A percentile compares a stretch with the other conserved stretches of the same genome.
Conservation (phyloP, 2,888 invertebrate genomes). For the Notodonta dromedarius region DNA sequence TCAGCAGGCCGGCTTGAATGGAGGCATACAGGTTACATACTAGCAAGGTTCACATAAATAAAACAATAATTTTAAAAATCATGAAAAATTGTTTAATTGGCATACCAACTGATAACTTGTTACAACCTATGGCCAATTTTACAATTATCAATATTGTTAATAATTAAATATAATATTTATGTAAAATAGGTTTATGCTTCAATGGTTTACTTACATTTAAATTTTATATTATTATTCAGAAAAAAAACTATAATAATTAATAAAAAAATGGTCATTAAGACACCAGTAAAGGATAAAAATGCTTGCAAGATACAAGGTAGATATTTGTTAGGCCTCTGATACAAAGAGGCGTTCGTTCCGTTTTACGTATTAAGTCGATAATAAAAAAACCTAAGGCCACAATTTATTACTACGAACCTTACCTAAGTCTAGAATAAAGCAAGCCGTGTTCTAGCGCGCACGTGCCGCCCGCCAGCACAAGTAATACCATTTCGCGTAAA, state of each 20-base stretch:
- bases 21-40: too few species aligned
- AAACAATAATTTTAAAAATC: constrained; percentile 77
- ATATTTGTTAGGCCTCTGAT: constrained; percentile 43
- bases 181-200: constrained; percentile 84
- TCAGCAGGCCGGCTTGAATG: too few species aligned
- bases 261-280: constrained; percentile 74
- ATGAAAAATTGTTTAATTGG: constrained; percentile 85
- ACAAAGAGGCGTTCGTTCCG: constrained; percentile 44
- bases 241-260: constrained; percentile 71
- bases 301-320: constrained; percentile 62
- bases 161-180: constrained; percentile 84
- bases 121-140: constrained; percentile 84
- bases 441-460: constrained; percentile 56
- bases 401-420: constrained; percentile 75
- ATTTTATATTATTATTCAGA: constrained; percentile 82
- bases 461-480: constrained; percentile 38
- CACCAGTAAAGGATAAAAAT: constrained; percentile 75
- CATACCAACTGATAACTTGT: constrained; percentile 83
- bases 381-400: constrained; percentile 77
- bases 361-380: constrained; percentile 59
- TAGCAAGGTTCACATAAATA: constrained; percentile 46
- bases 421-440: constrained; percentile 51
- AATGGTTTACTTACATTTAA: constrained; percentile 83
- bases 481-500: constrained; percentile 40
- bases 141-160: constrained; percentile 84